Evolutionary conservation across 2,888 invertebrate genomes (phyloP).

Genomic region (Leucophora obtusa): DNA sequence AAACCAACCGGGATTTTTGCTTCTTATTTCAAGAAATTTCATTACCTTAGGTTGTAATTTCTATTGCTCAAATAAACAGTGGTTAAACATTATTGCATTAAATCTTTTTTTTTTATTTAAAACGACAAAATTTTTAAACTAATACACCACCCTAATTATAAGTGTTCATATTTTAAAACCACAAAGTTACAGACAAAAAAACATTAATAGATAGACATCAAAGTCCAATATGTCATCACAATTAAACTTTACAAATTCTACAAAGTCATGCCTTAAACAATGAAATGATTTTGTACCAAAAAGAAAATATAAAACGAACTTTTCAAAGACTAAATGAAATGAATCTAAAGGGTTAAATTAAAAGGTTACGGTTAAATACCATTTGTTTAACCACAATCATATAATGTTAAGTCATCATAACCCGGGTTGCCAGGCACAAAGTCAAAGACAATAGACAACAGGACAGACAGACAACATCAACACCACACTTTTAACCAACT

Average conservation of each 20-base stretch:
- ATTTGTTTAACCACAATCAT: constrained; percentile 70
- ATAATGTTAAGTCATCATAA: constrained; percentile 68
- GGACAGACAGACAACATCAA: constrained; percentile 55
- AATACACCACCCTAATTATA: constrained; percentile 27
- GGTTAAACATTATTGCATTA: not conserved
- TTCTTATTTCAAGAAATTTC: too few species aligned
- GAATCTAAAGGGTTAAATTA: constrained; percentile 70
- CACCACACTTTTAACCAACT: constrained; percentile 48
- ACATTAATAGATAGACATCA: constrained; percentile 62
- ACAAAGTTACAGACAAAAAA: constrained; percentile 21
- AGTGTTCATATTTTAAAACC: constrained; percentile 30
- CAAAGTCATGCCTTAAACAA: constrained; percentile 60
- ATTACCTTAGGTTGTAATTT: too few species aligned
- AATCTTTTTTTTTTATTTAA: not conserved
- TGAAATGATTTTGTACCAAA: constrained; percentile 49
- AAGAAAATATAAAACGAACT: constrained; percentile 31
- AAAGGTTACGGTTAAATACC: constrained; percentile 71
- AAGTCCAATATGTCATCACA: constrained; percentile 64
- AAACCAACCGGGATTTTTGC: too few species aligned
- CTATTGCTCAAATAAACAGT: too few species aligned
- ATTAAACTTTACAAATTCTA: constrained; percentile 63
- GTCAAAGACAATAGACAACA: constrained; percentile 48
- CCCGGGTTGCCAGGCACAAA: constrained; percentile 49
- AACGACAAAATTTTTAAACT: constrained; percentile 12
- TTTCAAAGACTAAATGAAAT: constrained; percentile 37